Base-by-base conservation (phyloP, 2,113 vertebrate species). In the Syrmaticus mikado region DNA sequence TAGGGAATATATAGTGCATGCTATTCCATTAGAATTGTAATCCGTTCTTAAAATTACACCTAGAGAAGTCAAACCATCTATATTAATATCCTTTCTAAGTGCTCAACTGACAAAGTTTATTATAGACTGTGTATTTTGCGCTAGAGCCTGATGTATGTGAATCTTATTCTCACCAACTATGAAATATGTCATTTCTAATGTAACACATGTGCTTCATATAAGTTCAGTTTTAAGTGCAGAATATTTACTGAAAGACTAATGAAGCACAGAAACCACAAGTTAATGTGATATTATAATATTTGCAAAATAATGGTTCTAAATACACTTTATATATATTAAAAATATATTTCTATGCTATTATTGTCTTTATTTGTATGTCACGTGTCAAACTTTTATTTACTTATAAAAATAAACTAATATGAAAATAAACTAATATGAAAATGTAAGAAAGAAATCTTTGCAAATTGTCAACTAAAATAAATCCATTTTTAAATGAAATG, bases 151-250 rank as follows among this genome's bases (percentile, higher is more conserved):
- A 57, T 65, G 34, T 32, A 40, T 66, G 36, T 61, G 40, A 52
- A 60, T 2, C 7, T 52, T 7, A 40, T 77, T 84, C 11, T 61
- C 13, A 71, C 10, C 38, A 5, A 7, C 6, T 70, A 2, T 28
- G 3, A n/a, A 84, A 52, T 2, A 80, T 1, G 7, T 55, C 19
- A 2, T 2, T 77, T 21, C 32, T 57, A 4, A 8, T 19, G 32
- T 4, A 3, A 19, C 12, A 57, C 1, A 38, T 2, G 3, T 34
- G 3, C 2, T 53, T 15, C 8, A 3, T 50, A 16, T 32, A 13
- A 84, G 10, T 8, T 38, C 5, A 64, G 71, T 75, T 58, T 71
- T 30, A 57, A 78, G 36, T 48, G 12, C 9, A 45, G 17, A 67
- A 13, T 8, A 58, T 17, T 7, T 71, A 32, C 2, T 40, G 10